Base-by-base conservation (phyloP, 2,113 vertebrate species). In the Neolamprologus cancellatus region DNA sequence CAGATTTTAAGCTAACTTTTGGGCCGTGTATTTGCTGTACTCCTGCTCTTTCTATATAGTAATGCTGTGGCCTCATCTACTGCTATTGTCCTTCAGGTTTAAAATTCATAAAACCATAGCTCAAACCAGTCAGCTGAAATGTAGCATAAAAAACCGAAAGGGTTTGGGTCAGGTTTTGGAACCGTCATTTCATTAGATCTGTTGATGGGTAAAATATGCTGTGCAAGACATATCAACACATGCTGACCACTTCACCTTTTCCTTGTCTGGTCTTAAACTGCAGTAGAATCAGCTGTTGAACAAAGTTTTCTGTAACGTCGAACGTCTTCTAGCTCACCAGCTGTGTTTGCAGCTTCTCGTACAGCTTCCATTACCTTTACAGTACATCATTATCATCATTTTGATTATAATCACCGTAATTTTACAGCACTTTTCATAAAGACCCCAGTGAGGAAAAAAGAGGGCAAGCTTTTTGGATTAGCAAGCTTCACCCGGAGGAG, bases 351-450 rank as follows among this genome's bases (percentile, higher is more conserved):
- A 50, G 57, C 34, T 52, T 61, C 46, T 8, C 13, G 18, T 25
- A 41, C 52, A n/a, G 52, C 39, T 41, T 59, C 79, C 36, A 79
- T 80, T 79, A 84, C 86, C 82, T 74, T 84, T 66, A 85, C 82
- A 84, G 81, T n/a, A 8, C 69, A 55, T 89, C 41, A 82, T 79
- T 78, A 87, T 83, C 74, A 25, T 86, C 64, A 79, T 82, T 80
- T 85, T 89, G 78, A 81, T 91, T 84, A 78, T 91, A 92, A 93
- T 92, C 84, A 91, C 74, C 20, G 18, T 81, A 53, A 85, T 85
- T 78, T 82, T 69, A 83, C 76, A 89, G 84, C 81, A 87, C 54
- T 87, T 85, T 78, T 53, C 81, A 32, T 87, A 86, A 93, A 83
- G 53, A 86, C 50, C 79, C 78, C n/a, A 32, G 44, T 48, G 88